Percentiles rank a stretch among this genome's conserved stretches.
Conservation (phyloP, 2,113 vertebrate genomes). For the Tylochromis polylepis region DNA sequence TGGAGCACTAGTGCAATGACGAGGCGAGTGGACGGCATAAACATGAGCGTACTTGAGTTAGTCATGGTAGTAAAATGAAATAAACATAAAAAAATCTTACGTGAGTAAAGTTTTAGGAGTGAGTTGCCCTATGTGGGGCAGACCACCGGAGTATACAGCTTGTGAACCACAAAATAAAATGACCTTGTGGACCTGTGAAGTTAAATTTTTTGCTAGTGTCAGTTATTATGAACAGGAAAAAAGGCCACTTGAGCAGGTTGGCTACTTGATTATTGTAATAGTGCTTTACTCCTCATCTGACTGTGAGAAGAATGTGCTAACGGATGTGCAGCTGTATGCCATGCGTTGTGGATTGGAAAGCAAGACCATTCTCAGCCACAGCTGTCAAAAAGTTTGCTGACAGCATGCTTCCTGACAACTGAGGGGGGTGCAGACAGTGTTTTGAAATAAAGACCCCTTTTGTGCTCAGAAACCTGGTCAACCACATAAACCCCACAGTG, state of each 20-base stretch:
- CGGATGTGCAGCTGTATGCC: background rate
- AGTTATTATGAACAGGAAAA: fast-evolving
- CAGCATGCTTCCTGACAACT: slow-evolving; percentile 32
- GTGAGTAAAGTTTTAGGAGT: background rate
- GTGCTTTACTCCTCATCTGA: background rate
- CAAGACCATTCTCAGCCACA: slow-evolving; percentile 1
- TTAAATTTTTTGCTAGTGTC: background rate
- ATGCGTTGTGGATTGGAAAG: background rate
- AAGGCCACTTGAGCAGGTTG: background rate
- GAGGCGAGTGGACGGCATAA: background rate
- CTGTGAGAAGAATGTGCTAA: background rate
- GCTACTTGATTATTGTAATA: background rate
- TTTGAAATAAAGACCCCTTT: slow-evolving; percentile 27
- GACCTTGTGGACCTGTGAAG: background rate
- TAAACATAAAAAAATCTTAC: background rate
- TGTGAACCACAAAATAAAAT: background rate
- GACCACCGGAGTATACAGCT: background rate
- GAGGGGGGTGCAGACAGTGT: slow-evolving; percentile 15
- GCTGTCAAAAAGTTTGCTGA: slow-evolving; percentile 30
- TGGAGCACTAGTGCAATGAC: background rate
- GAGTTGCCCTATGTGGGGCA: background rate
- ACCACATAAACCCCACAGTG: background rate
- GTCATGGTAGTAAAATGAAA: background rate
- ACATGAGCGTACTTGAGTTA: background rate
- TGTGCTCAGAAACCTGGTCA: background rate